phyloP scores from a whole-genome alignment of 2,797 vertebrate species.

The Orientallactaga sibirica region DNA sequence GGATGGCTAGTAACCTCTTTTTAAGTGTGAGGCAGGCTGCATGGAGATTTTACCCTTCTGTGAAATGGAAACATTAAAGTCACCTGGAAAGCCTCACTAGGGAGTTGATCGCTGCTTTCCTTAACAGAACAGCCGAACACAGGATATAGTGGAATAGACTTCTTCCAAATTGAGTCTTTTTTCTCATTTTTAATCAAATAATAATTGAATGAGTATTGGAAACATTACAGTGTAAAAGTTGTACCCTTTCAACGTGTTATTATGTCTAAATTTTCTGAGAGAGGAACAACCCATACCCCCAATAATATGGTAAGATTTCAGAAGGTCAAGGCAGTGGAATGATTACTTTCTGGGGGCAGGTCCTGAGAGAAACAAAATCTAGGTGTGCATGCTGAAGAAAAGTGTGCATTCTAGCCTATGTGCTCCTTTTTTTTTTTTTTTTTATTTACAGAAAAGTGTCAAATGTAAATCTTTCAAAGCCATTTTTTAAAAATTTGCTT shows the following conservation, averaged over 20 bases:
- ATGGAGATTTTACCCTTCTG: conserved; percentile 56
- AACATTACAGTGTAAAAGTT: conserved; percentile 67
- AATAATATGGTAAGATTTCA: conserved; percentile 71
- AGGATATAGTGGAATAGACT: conserved; percentile 52
- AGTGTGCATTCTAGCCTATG: conserved; percentile 64
- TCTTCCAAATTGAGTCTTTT: conserved; percentile 59
- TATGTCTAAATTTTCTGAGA: conserved; percentile 66
- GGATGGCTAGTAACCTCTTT: conserved; percentile 68
- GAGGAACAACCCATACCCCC: conserved; percentile 74
- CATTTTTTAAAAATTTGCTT: conserved; percentile 85
- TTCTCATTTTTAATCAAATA: conserved; percentile 59
- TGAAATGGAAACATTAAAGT: conserved; percentile 67
- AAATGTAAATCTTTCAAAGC: conserved; percentile 84
- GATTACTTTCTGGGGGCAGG: conserved; percentile 60
- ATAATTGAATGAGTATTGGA: conserved; percentile 68
- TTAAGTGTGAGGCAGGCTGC: neutral
- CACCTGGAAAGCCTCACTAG: conserved; percentile 70
- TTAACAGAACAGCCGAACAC: conserved; percentile 37
- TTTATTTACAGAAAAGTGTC: conserved; percentile 76
- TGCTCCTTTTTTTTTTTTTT: conserved; percentile 54
- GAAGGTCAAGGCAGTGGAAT: conserved; percentile 71
- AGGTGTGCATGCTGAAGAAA: conserved; percentile 66
- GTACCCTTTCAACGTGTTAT: conserved; percentile 40
- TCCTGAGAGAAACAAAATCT: conserved; percentile 57
- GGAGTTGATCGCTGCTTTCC: conserved; percentile 64